These are phyloP conservation scores for Choloepus didactylus DNA, from an alignment of 2,797 vertebrate genomes.

Conservation along the genomic window DNA sequence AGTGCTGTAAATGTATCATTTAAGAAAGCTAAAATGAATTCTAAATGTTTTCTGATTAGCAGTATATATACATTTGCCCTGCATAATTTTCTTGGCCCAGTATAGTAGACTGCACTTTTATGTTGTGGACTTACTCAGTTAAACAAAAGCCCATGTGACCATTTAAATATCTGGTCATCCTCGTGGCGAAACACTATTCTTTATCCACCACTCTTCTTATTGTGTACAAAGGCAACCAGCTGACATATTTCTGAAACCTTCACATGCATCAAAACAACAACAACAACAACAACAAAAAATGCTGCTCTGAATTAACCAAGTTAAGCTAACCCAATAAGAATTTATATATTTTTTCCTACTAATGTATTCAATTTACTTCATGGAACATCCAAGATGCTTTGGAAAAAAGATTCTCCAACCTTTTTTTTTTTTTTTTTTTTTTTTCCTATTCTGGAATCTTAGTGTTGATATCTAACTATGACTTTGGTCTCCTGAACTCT, in stretches of 20 bases:
- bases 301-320: neutral
- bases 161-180: neutral
- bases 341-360: neutral
- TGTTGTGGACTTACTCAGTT: neutral
- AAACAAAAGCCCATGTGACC: neutral
- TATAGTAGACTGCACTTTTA: neutral
- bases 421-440: neutral
- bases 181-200: neutral
- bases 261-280: neutral
- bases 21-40: neutral
- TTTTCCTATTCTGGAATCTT: neutral
- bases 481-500: neutral
- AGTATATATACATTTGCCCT: neutral
- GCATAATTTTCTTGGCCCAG: neutral
- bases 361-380: neutral
- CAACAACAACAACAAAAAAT: too few relatives aligned
- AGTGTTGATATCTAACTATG: neutral
- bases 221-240: neutral
- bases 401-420: slow-evolving; percentile 18
- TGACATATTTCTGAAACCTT: neutral
- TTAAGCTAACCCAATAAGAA: neutral
- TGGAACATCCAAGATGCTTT: neutral
- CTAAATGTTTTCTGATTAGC: neutral
- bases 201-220: neutral
- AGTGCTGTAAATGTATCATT: neutral